phyloP scores from a whole-genome alignment of 2,113 vertebrate species.

The Holacanthus passer region DNA sequence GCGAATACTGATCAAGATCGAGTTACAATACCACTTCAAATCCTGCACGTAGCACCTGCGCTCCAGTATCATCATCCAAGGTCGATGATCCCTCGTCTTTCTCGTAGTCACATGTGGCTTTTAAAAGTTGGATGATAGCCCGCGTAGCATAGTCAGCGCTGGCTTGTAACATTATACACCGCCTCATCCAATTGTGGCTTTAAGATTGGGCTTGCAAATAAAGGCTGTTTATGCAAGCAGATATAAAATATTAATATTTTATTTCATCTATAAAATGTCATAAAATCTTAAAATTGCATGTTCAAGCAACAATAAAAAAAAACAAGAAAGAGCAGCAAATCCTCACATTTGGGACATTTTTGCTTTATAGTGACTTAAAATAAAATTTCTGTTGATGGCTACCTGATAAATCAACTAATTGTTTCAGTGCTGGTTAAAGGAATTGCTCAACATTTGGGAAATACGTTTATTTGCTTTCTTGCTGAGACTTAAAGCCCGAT shows the following conservation, averaged over 20 bases:
- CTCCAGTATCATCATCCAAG: constrained; percentile 39
- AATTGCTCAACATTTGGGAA: background rate
- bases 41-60: constrained; percentile 55
- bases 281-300: background rate
- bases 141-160: constrained; percentile 45
- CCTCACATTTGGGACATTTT: too few species aligned
- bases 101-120: constrained; percentile 45
- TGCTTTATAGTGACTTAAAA: too few species aligned
- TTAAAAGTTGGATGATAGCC: constrained; percentile 58
- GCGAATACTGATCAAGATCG: constrained; percentile 24
- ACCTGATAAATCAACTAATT: background rate
- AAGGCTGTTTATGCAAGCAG: constrained; percentile 15
- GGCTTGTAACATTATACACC: constrained; percentile 10
- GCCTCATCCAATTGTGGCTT: constrained; percentile 40
- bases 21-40: constrained; percentile 42
- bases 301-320: too few species aligned
- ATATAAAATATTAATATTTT: background rate
- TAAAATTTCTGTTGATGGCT: background rate
- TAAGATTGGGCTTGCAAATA: constrained; percentile 24
- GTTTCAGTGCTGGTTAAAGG: background rate
- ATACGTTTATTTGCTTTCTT: too few species aligned
- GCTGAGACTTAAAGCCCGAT: too few species aligned
- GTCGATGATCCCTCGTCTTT: constrained; percentile 38
- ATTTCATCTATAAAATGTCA: background rate
- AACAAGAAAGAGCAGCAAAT: too few species aligned